These are phyloP conservation scores for Alexandromys fortis DNA, from an alignment of 2,113 vertebrate species.

Conservation along the genomic window DNA sequence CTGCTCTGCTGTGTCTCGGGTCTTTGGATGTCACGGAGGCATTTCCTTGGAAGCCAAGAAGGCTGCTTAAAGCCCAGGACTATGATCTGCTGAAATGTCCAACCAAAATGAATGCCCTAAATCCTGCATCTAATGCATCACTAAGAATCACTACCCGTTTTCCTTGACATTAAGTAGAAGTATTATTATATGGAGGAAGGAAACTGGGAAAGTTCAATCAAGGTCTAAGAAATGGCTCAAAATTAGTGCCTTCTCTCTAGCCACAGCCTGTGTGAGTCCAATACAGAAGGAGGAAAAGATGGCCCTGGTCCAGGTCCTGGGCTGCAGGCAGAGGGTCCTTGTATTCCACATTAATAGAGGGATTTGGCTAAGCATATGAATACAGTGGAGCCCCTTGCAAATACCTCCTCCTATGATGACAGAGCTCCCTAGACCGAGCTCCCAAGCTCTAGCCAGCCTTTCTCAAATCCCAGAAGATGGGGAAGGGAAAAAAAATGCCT, in stretches of 20 bases:
- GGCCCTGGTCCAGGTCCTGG: neutral
- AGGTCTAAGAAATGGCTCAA: neutral
- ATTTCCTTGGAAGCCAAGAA: neutral
- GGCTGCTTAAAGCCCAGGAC: neutral
- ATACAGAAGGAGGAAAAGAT: no score
- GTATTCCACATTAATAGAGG: neutral
- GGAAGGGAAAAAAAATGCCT: neutral
- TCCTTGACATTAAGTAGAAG: neutral
- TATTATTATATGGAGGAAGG: neutral
- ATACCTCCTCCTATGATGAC: neutral
- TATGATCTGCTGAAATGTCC: neutral
- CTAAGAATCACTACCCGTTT: neutral
- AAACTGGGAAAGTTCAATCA: neutral
- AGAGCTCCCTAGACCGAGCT: neutral
- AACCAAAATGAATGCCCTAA: neutral
- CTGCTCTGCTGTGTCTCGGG: neutral
- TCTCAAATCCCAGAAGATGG: constrained; percentile 63
- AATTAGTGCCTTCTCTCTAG: neutral
- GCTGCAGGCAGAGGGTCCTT: no score
- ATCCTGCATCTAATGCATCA: neutral
- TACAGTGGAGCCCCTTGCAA: neutral
- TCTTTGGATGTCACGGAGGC: neutral
- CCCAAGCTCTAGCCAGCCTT: neutral
- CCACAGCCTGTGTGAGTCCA: no score
- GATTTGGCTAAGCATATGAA: neutral